Percentiles rank a stretch among this genome's conserved stretches.
phyloP scores from a whole-genome alignment of 1,140 invertebrate genomes.

The Berghia stephanieae region DNA sequence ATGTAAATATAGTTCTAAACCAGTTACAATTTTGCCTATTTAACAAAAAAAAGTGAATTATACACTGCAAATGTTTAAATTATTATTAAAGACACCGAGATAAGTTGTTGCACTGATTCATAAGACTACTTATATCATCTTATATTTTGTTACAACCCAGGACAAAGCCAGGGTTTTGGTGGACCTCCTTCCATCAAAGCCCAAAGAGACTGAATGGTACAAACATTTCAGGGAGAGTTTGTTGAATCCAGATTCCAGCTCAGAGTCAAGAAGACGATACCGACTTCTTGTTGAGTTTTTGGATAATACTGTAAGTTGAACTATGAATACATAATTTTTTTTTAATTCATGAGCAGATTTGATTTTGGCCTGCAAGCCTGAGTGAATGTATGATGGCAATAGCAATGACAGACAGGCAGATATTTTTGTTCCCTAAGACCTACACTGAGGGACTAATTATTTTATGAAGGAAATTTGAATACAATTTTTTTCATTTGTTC shows the following conservation, averaged over 20 bases:
- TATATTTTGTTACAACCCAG: neutral
- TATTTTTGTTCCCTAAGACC: no score
- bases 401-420: no score
- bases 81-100: no score
- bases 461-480: neutral
- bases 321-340: neutral
- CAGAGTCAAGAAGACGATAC: slow-evolving; percentile 52
- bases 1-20: no score
- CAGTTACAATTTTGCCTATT: no score
- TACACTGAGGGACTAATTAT: no score
- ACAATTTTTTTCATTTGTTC: neutral
- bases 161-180: slow-evolving; percentile 59
- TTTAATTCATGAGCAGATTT: neutral
- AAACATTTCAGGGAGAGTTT: slow-evolving; percentile 53
- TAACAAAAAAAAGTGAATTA: no score
- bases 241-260: slow-evolving; percentile 46
- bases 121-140: neutral
- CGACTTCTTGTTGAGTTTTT: slow-evolving; percentile 60
- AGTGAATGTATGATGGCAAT: neutral
- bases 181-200: slow-evolving; percentile 58
- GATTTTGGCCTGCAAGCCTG: neutral
- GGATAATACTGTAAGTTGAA: slow-evolving; percentile 63
- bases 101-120: neutral
- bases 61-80: no score
- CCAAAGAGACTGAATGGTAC: slow-evolving; percentile 57